A percentile compares a stretch with the other conserved stretches of the same genome.
Conservation (phyloP, 2,888 invertebrate species). For the Spisula solida region DNA sequence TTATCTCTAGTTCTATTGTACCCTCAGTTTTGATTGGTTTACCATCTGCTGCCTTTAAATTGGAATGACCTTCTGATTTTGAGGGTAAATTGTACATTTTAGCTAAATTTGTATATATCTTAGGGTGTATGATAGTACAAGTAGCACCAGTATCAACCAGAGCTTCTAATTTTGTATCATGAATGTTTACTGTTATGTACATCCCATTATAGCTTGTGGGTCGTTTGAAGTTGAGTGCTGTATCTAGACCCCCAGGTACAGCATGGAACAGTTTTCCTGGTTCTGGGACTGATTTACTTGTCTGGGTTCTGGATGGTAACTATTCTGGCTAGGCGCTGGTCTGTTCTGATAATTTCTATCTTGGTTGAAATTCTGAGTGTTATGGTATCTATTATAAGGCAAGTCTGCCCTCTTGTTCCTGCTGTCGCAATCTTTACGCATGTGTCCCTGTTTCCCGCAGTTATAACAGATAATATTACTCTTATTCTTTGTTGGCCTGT, state of each 20-base stretch:
- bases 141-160: not conserved
- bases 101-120: not conserved
- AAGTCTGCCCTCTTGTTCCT: not conserved
- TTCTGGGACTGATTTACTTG: not conserved
- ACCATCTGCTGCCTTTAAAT: not conserved
- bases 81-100: not conserved
- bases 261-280: not conserved
- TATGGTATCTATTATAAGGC: too few relatives aligned
- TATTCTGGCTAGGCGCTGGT: too few relatives aligned
- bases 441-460: not conserved
- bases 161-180: not conserved
- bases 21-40: not conserved
- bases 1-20: not conserved
- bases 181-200: not conserved
- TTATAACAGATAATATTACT: not conserved
- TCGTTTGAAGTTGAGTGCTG: not conserved
- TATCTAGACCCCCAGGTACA: conserved; percentile 5
- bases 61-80: not conserved
- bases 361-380: too few relatives aligned
- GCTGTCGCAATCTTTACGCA: not conserved
- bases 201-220: not conserved
- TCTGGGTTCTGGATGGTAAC: too few relatives aligned
- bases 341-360: too few relatives aligned
- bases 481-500: not conserved
- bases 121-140: not conserved